Base-by-base conservation (phyloP, 2,113 vertebrate species). In the Chauna torquata region DNA sequence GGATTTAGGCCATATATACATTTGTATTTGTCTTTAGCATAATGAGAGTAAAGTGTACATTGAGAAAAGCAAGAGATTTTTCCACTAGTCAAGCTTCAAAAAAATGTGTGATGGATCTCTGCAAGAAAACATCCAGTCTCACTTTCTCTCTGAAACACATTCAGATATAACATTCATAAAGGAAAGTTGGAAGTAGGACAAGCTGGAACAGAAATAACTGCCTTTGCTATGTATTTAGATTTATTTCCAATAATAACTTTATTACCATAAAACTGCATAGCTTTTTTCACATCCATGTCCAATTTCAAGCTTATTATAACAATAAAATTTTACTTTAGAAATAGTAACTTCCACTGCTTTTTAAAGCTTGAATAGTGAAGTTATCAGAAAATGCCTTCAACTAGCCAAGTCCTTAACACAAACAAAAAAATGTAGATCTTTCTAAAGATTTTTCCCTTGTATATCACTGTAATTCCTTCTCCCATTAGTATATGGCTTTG, bases 151-250 rank as follows among this genome's bases (percentile, higher is more conserved):
- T 58, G 69, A 94, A 97, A 95, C 6, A 78, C 34, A 13, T 86
- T 96, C 89, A 71, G 81, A 81, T 96, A 28, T 12, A 95, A 75
- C 72, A 68, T 91, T 94, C 74, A 89, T 79, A 96, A 96, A 92
- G 42, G 86, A 96, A 94, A 84, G 77, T 81, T 96, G 74, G 80
- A 96, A 94, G 88, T 94, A 94, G 95, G 91, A 84, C 95, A 96
- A 92, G 72, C 23, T 13, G 3, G 61, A 95, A 95, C 77, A 96
- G 77, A 97, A 97, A 96, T 96, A 93, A 94, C 95, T 82, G 68
- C 47, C 64, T 88, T 74, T 72, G 78, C 82, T 69, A 92, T 25
- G 34, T 92, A 93, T 92, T 96, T 96, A 95, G 91, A 78, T 85
- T 82, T 76, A 74, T 65, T 92, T 94, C 92, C 81, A 95, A 94